Evolutionary conservation across 2,797 vertebrate species (phyloP), one percentile per base, ranked within the genome.

Genomic region (Ctenopoma kingsleyae): DNA sequence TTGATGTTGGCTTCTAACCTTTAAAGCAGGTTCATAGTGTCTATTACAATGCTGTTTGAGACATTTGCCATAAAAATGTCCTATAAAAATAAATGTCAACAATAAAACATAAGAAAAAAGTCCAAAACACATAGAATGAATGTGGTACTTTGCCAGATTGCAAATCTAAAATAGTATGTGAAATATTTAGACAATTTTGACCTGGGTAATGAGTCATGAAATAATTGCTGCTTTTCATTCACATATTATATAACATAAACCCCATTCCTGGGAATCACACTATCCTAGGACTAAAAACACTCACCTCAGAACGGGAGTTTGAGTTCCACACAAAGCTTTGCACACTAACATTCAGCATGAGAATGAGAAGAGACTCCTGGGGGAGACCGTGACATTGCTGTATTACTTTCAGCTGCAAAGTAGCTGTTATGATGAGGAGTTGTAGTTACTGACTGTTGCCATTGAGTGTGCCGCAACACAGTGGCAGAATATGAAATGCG

Each of bases 1-100:
- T 58, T 67, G 41, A 71, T 48, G 22, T 54, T 52, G n/a, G 40
- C 25, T 52, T 25, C 32, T 25, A 55, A 63, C 55, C 36, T 50
- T 10, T 43, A 8, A 60, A 54, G 46, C 15, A 17, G 1, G 1
- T 10, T 36, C 12, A 56, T 47, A 30, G 30, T 40, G 27, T n/a
- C 27, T 62, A n/a, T 35, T 38, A 6, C 0, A 19, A 35, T 12
- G 15, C 19, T 1, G 13, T 48, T 48, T 22, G 8, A 22, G 9
- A 36, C 20, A 30, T 30, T 30, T 30, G 27, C 7, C 27, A 30
- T 6, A 30, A 27, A 23, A 16, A 55, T 4, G 15, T 27, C 23
- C 16, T 27, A 11, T 11, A 56, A 41, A 27, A 41, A 41, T n/a
- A n/a, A 22, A 38, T 19, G 5, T 40, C 30, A 15, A 47, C 1